Percentiles rank a stretch among this genome's conserved stretches.
Evolutionary conservation across 2,797 vertebrate species (phyloP).

Genomic region (Pristis pectinata): DNA sequence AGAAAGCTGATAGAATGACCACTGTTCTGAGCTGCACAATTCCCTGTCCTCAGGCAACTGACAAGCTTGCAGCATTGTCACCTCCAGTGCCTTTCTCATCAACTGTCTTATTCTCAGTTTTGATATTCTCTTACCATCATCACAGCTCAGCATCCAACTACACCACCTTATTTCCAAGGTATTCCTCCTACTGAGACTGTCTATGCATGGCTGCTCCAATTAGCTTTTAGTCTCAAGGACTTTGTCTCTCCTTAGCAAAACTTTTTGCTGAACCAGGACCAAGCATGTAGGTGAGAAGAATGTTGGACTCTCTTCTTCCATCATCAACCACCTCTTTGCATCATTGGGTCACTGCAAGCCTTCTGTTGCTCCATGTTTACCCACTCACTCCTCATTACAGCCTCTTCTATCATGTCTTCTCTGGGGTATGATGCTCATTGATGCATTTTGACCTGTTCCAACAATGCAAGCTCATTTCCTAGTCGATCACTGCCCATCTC

Average conservation of each 20-base stretch:
- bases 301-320: background rate
- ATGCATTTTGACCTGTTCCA: background rate
- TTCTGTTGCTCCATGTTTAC: background rate
- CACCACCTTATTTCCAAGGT: background rate
- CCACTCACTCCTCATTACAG: no score
- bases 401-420: no score
- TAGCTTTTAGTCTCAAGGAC: background rate
- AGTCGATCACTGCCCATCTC: background rate
- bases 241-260: background rate
- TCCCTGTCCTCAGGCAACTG: background rate
- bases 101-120: background rate
- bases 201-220: background rate
- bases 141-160: background rate
- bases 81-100: background rate
- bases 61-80: background rate
- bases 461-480: background rate
- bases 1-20: background rate
- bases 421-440: background rate
- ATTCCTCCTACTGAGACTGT: background rate
- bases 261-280: background rate
- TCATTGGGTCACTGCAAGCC: background rate
- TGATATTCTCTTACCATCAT: background rate
- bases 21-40: background rate
- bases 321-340: background rate
- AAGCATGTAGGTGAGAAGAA: background rate